Conservation (phyloP, 1,140 invertebrate genomes). For the Pseudachorutes palmiensis region DNA sequence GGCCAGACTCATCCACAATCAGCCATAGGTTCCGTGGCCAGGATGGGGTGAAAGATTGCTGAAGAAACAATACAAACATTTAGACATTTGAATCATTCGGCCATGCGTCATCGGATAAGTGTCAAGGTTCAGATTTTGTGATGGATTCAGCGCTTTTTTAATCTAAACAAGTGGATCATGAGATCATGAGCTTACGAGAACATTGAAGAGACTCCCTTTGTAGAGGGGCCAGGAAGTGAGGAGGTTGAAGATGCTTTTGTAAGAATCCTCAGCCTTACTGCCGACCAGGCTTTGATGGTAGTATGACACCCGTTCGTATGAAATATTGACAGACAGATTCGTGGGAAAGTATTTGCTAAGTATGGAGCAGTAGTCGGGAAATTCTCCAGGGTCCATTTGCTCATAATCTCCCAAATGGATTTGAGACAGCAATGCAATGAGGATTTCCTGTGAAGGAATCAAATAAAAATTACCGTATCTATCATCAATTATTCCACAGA, state of each 20-base stretch:
- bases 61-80: slow-evolving; percentile 33
- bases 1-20: slow-evolving; percentile 83
- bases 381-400: slow-evolving; percentile 43
- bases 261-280: slow-evolving; percentile 73
- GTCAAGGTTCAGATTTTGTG: too few relatives aligned
- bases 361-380: slow-evolving; percentile 55
- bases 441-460: slow-evolving; percentile 58
- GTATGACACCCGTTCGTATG: slow-evolving; percentile 68
- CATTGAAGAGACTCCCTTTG: slow-evolving; percentile 86
- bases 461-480: not conserved
- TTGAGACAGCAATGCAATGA: slow-evolving; percentile 87
- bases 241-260: slow-evolving; percentile 86
- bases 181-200: slow-evolving; percentile 42
- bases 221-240: slow-evolving; percentile 89
- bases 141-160: too few relatives aligned
- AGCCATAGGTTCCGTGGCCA: slow-evolving; percentile 82
- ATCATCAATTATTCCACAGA: slow-evolving; percentile 11
- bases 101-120: too few relatives aligned
- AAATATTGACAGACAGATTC: slow-evolving; percentile 61
- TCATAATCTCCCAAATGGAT: slow-evolving; percentile 77
- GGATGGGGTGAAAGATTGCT: slow-evolving; percentile 92
- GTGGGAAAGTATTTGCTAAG: slow-evolving; percentile 58
- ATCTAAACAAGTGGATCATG: too few relatives aligned
- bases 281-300: slow-evolving; percentile 79
- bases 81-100: too few relatives aligned